Percentiles rank a stretch among this genome's conserved stretches.
phyloP scores from a whole-genome alignment of 92 coral and sea anemone species.

The Bergia sp. region DNA sequence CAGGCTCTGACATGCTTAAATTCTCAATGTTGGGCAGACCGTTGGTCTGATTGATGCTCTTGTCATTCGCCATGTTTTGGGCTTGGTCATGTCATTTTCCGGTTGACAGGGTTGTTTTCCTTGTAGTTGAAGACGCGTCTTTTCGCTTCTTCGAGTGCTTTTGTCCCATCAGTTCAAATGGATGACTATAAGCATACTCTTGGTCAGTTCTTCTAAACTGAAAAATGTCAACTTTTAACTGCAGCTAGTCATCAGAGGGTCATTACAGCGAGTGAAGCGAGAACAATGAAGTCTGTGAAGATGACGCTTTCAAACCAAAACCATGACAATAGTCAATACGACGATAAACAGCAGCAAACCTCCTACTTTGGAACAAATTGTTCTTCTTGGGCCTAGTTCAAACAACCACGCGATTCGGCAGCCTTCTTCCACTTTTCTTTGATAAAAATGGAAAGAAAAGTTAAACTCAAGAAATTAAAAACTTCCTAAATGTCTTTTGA shows the following conservation, averaged over 20 bases:
- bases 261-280: neutral
- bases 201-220: neutral
- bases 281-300: neutral
- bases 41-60: neutral
- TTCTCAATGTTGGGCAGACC: neutral
- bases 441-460: neutral
- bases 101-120: neutral
- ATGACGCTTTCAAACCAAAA: neutral
- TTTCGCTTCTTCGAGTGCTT: constrained; percentile 6
- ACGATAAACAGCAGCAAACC: too few species aligned
- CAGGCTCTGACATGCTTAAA: neutral
- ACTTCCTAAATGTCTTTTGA: too few species aligned
- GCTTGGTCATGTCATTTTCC: neutral
- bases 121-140: neutral
- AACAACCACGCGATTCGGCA: neutral
- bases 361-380: neutral
- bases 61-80: neutral
- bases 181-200: neutral
- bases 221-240: neutral
- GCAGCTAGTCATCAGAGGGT: neutral
- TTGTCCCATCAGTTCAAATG: constrained; percentile 13
- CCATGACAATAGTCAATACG: neutral
- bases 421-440: neutral
- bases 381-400: neutral
- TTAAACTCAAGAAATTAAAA: too few species aligned